phyloP scores from a whole-genome alignment of 2,888 invertebrate species.

The Dinocampus coccinellae region DNA sequence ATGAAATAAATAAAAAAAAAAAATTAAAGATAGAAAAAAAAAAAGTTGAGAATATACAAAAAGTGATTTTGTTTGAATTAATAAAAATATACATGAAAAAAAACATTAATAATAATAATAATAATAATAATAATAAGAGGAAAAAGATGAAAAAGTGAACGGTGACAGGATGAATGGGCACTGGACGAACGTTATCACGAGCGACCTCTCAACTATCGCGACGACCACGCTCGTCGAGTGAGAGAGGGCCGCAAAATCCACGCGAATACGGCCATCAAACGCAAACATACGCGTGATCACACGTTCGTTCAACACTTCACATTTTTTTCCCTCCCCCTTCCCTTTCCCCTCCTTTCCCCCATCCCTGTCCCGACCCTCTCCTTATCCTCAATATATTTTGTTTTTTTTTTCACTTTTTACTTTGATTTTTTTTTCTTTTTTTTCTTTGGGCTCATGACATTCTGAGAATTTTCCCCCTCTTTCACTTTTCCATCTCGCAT shows the following conservation, averaged over 20 bases:
- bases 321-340: neutral
- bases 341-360: neutral
- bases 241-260: slow-evolving; percentile 13
- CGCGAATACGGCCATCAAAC: slow-evolving; percentile 2
- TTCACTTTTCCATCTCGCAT: slow-evolving; percentile 7
- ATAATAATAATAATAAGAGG: neutral
- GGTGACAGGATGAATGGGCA: slow-evolving; percentile 43
- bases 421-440: no score
- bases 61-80: no score
- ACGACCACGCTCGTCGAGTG: slow-evolving; percentile 33
- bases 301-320: neutral
- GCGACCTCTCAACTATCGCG: slow-evolving; percentile 30
- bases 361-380: neutral
- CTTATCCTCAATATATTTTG: no score
- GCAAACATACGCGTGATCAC: slow-evolving; percentile 23
- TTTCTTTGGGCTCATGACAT: no score
- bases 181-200: slow-evolving; percentile 42
- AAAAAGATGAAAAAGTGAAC: slow-evolving; percentile 16
- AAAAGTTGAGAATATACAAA: no score
- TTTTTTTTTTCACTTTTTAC: no score
- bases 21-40: no score
- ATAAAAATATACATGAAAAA: no score
- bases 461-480: slow-evolving; percentile 13
- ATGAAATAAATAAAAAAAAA: no score
- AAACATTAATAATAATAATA: no score